Evolutionary conservation across 1,140 invertebrate genomes (phyloP).

Genomic region (Mactra quadrangularis): DNA sequence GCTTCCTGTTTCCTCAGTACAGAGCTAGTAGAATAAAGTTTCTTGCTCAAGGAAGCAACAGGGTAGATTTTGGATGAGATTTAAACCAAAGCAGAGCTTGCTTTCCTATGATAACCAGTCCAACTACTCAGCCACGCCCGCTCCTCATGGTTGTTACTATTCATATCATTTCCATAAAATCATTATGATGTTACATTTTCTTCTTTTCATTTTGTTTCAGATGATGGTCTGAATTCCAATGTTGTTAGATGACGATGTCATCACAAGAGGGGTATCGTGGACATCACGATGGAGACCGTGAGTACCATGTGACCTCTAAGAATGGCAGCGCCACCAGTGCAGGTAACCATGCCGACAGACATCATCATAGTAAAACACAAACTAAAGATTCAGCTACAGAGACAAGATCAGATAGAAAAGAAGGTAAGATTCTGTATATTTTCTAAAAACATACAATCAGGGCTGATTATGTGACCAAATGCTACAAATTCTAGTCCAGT

Average conservation of each 20-base stretch:
- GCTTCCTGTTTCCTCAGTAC: too few species aligned
- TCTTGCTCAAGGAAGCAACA: too few species aligned
- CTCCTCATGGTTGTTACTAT: neutral
- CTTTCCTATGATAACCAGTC: too few species aligned
- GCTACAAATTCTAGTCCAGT: neutral
- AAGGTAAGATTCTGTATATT: neutral
- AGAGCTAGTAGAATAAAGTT: too few species aligned
- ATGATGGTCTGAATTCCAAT: constrained; percentile 4
- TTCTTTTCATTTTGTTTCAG: constrained; percentile 14
- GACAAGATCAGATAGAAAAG: neutral
- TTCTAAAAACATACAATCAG: neutral
- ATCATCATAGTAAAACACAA: constrained; percentile 1
- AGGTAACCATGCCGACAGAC: neutral
- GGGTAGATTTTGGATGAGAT: too few species aligned
- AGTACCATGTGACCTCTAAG: constrained; percentile 25
- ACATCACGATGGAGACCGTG: constrained; percentile 6
- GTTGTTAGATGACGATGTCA: constrained; percentile 57
- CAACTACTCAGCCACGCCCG: neutral
- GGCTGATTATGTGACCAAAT: neutral
- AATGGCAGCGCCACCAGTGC: neutral
- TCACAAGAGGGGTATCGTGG: constrained; percentile 48
- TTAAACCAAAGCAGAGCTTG: too few species aligned
- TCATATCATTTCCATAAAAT: neutral
- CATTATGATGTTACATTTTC: too few species aligned
- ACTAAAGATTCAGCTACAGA: constrained; percentile 14